Conservation (phyloP, 1,140 invertebrate genomes). For the Diachasmimorpha longicaudata region DNA sequence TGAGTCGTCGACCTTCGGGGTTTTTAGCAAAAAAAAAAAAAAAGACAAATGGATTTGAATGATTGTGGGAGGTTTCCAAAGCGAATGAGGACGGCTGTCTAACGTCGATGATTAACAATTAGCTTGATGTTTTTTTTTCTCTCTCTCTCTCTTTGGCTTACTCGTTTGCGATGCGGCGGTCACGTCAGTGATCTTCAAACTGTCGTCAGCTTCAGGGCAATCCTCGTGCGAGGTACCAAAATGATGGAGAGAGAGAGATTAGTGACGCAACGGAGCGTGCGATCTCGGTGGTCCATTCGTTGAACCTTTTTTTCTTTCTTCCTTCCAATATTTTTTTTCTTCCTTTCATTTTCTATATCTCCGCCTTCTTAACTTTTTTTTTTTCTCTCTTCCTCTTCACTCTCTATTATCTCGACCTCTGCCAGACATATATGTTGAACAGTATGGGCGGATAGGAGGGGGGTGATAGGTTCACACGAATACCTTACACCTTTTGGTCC, state of each 20-base stretch:
- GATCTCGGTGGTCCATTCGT: constrained; percentile 24
- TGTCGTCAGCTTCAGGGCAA: constrained; percentile 11
- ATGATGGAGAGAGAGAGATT: background rate
- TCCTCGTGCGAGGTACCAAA: background rate
- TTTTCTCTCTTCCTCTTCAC: constrained; percentile 21
- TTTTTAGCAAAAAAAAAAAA: background rate
- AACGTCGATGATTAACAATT: constrained; percentile 46
- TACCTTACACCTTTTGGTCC: constrained; percentile 16
- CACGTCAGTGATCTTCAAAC: constrained; percentile 17
- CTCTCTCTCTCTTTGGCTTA: background rate
- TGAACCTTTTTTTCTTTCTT: constrained; percentile 10
- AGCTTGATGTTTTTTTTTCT: constrained; percentile 18
- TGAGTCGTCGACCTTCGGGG: constrained; percentile 20
- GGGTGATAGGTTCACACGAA: constrained; percentile 18
- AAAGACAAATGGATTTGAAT: background rate
- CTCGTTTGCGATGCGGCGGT: constrained; percentile 38
- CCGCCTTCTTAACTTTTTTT: constrained; percentile 1
- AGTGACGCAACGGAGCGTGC: constrained; percentile 28
- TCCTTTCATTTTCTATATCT: background rate
- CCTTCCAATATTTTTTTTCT: background rate
- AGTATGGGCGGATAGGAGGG: constrained; percentile 2
- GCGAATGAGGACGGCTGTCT: constrained; percentile 2
- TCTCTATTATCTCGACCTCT: constrained; percentile 24
- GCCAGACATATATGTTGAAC: background rate
- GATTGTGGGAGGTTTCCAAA: background rate